Evolutionary conservation across 2,797 vertebrate species (phyloP), one percentile per base, ranked within the genome.

Genomic region (Enoplosus armatus): DNA sequence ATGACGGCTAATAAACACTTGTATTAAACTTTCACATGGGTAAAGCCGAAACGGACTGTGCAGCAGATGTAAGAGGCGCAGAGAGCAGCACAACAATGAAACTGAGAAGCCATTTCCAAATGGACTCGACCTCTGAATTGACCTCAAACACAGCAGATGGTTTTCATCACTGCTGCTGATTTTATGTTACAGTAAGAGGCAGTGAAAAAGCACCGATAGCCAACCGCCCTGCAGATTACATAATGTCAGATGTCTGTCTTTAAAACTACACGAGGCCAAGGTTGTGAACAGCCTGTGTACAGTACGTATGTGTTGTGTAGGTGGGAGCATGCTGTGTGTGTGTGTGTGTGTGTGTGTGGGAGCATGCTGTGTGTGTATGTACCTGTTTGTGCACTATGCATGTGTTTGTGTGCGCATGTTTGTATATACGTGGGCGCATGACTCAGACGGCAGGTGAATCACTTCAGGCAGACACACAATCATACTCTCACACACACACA

Each of bases 381-480:
- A 3, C 43, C 47, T 35, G 55, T 41, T 22, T 71, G 50, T 64
- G 63, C 20, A 8, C 39, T 12, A 10, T 20, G 27, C 6, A 2
- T 50, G 60, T 35, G 59, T 50, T 27, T 56, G 58, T 8, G n/a
- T n/a, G 27, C 6, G 3, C 48, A 56, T 35, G 59, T 50, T 27
- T 56, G 58, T 8, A 10, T 50, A 11, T 43, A 70, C 14, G 80
- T 80, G 75, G 76, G 87, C 47, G 68, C 79, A 82, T 89, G 92
- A 93, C 29, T 91, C 82, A 88, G 69, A 71, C 78, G 77, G 86
- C 83, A 89, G 87, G 87, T 91, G 91, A 93, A 89, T 91, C 88
- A 85, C 88, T 82, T 24, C 82, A 81, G 48, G 84, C 83, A 20
- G 35, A 61, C 59, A 73, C 82, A 59, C 69, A 41, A 33, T 24